Evolutionary conservation across 2,888 invertebrate genomes (phyloP), one percentile per base, ranked within the genome.

Genomic region (Homarus gammarus): DNA sequence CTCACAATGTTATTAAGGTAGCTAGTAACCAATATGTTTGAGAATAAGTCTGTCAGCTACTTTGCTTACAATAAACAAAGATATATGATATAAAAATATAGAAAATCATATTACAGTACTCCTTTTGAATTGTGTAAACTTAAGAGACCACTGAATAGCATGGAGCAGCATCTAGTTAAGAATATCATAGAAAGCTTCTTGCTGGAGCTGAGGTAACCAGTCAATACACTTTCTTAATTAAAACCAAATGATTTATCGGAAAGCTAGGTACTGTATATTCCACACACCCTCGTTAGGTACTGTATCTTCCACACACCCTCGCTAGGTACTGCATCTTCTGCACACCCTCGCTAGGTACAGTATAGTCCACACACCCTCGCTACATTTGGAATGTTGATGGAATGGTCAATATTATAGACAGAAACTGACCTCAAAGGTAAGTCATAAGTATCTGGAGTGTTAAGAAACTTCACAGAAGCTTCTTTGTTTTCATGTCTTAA

Each of bases 391-490:
- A 64, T 64, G 64, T 64, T 27, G 27, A 8, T 27, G 64, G 64
- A 64, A 64, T 64, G 64, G 27, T 64, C 64, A 64, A n/a, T 22
- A 64, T 27, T n/a, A 6, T 8, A 64, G 64, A 64, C 64, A 18
- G 56, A n/a, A 27, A 64, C 64, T 64, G 31, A 64, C 64, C 27
- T 64, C 22, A 64, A 27, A 15, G 22, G 64, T 64, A 64, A 27
- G 44, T 44, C 75, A 15, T 75, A 75, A 75, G 73, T 38, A 73
- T 27, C 73, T 73, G 77, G 77, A 51, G 79, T 51, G 61, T 36
- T 56, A 79, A 79, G 64, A 81, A 85, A 85, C 85, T 85, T 85
- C 85, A 85, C 78, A 85, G 85, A 85, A 85, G 85, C 78, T 78
- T 68, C 85, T 85, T 36, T 75, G 31, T 31, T 12, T 44, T 27